phyloP scores from a whole-genome alignment of 2,888 invertebrate genomes.

The Archaeoteleia sp. region DNA sequence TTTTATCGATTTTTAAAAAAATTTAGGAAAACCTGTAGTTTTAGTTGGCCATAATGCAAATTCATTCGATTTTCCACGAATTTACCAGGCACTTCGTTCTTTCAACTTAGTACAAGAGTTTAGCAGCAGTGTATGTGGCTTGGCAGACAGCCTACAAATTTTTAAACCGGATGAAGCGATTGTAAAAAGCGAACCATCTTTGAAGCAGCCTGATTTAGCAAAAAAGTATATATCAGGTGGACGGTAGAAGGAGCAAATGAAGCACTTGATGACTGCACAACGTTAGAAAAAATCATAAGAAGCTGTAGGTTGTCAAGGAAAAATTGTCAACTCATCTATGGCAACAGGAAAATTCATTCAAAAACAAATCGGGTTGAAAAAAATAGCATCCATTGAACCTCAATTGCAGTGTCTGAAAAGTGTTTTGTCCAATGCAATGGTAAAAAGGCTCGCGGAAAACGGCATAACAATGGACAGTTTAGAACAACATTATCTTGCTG shows the following conservation, averaged over 20 bases:
- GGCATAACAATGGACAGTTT: constrained; percentile 2
- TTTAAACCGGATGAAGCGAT: not conserved
- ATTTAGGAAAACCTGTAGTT: constrained; percentile 7
- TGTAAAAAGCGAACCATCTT: not conserved
- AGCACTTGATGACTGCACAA: too few relatives aligned
- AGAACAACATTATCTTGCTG: too few relatives aligned
- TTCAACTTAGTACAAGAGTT: constrained; percentile 12
- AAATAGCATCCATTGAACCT: too few relatives aligned
- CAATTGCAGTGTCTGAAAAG: not conserved
- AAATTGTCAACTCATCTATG: too few relatives aligned
- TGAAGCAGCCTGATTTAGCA: constrained; percentile 13
- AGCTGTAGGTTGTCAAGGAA: too few relatives aligned
- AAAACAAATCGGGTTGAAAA: too few relatives aligned
- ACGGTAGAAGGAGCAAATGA: too few relatives aligned
- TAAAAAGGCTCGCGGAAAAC: constrained; percentile 2
- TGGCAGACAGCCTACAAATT: constrained; percentile 14
- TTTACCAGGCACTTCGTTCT: not conserved
- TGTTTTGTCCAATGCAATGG: not conserved
- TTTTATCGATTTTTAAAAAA: constrained; percentile 14
- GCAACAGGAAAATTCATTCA: too few relatives aligned
- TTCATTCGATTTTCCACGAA: too few relatives aligned
- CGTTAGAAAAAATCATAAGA: too few relatives aligned
- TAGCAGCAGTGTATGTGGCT: constrained; percentile 2
- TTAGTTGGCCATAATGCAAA: constrained; percentile 24
- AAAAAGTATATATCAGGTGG: too few relatives aligned